Conservation (phyloP, 2,888 invertebrate species). For the Platycheirus albimanus region DNA sequence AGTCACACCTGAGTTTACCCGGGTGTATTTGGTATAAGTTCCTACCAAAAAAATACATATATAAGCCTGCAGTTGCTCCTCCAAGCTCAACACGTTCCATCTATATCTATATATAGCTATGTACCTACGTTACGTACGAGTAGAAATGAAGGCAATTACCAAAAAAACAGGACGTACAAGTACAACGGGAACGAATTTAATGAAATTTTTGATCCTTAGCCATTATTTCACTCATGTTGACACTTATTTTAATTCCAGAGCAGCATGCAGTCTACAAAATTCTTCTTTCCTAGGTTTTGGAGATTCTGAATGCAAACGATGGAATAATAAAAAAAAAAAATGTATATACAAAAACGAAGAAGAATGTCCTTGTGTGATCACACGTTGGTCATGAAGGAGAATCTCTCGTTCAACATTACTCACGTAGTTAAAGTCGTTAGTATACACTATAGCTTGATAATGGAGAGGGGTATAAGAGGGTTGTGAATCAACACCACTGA, state of each 20-base stretch:
- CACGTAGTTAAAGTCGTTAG: constrained; percentile 61
- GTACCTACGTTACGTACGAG: constrained; percentile 45
- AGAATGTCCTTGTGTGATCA: constrained; percentile 59
- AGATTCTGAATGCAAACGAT: constrained; percentile 22
- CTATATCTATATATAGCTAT: constrained; percentile 58
- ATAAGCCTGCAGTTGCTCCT: constrained; percentile 22
- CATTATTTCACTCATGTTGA: constrained; percentile 73
- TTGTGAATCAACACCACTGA: too few relatives aligned
- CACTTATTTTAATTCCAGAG: constrained; percentile 70
- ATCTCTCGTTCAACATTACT: constrained; percentile 50
- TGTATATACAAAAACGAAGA: constrained; percentile 27
- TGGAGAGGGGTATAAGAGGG: neutral
- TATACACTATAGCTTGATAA: neutral
- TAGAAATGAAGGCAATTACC: constrained; percentile 69
- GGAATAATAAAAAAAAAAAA: constrained; percentile 3
- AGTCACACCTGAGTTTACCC: constrained; percentile 21
- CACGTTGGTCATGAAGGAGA: constrained; percentile 61
- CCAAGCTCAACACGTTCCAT: constrained; percentile 34
- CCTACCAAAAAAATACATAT: neutral
- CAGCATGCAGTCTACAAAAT: constrained; percentile 56
- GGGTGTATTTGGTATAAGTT: neutral
- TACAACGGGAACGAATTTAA: constrained; percentile 59
- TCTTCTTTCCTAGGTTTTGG: constrained; percentile 19
- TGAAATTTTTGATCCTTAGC: constrained; percentile 70
- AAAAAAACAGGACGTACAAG: constrained; percentile 43